A percentile compares a stretch with the other conserved stretches of the same genome.
Conservation (phyloP, 2,113 vertebrate genomes). For the Hippocampus mohnikei region DNA sequence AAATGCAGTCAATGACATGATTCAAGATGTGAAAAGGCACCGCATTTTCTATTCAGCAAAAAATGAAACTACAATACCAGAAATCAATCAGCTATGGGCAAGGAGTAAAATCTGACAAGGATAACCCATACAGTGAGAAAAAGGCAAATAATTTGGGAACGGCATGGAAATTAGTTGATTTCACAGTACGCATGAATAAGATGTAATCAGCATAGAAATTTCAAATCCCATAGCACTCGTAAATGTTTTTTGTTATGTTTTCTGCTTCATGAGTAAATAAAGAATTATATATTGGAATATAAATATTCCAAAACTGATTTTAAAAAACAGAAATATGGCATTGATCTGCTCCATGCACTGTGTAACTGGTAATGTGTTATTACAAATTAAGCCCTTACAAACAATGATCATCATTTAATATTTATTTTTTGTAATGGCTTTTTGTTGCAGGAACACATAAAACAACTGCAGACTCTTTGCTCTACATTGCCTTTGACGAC, state of each 20-base stretch:
- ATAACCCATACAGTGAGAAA: not conserved
- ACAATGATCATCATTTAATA: not conserved
- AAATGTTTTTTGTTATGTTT: not conserved
- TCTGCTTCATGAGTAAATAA: no score
- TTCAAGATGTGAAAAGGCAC: not conserved
- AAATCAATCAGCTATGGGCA: not conserved
- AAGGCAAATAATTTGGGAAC: conserved; percentile 12
- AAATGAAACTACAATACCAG: not conserved
- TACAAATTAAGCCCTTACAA: conserved; percentile 11
- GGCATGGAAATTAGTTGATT: conserved; percentile 15
- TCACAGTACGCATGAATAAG: conserved; percentile 38
- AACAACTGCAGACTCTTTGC: conserved; percentile 14
- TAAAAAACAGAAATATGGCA: not conserved
- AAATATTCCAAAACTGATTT: no score
- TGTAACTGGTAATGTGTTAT: not conserved
- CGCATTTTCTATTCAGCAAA: not conserved
- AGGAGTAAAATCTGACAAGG: not conserved
- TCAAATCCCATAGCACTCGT: not conserved
- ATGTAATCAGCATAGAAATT: conserved; percentile 40
- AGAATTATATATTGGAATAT: no score
- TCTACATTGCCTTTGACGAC: conserved; percentile 25
- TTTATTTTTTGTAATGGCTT: not conserved
- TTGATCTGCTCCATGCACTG: not conserved
- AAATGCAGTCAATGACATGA: conserved; percentile 11
- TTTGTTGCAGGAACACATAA: conserved; percentile 24